phyloP scores from a whole-genome alignment of 2,888 invertebrate species.

The Dexiosoma caninum region DNA sequence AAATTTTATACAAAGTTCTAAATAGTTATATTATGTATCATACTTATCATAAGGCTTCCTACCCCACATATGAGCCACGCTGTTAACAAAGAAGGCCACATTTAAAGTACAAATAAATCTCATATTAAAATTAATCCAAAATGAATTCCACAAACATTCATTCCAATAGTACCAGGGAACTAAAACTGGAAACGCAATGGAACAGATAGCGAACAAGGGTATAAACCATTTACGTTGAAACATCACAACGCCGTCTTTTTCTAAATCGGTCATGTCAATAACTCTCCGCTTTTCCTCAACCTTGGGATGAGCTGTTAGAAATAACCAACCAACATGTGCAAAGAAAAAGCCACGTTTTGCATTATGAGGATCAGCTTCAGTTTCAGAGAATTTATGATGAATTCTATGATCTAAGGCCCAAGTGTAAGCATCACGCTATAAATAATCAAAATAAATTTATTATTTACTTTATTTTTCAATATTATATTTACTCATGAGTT shows the following conservation, averaged over 20 bases:
- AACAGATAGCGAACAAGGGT: conserved; percentile 84
- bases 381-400: conserved; percentile 93
- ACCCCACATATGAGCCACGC: conserved; percentile 96
- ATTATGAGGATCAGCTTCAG: conserved; percentile 87
- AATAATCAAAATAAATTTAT: not conserved
- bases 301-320: conserved; percentile 89
- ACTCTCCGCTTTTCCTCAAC: conserved; percentile 84
- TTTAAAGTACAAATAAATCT: conserved; percentile 92
- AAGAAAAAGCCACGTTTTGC: conserved; percentile 92
- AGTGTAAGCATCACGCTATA: conserved; percentile 87
- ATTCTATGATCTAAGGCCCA: conserved; percentile 93
- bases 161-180: conserved; percentile 91
- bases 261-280: conserved; percentile 85
- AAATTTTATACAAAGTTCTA: not conserved
- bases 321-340: conserved; percentile 94
- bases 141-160: conserved; percentile 87
- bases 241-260: conserved; percentile 85
- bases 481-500: not conserved
- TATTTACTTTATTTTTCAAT: not conserved
- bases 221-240: conserved; percentile 87
- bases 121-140: conserved; percentile 89
- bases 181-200: conserved; percentile 83
- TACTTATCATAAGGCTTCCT: conserved; percentile 93
- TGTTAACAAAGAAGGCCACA: conserved; percentile 96
- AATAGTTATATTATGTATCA: conserved; percentile 70